Base-by-base conservation (phyloP, 2,888 invertebrate species). In the Incurvaria masculella region DNA sequence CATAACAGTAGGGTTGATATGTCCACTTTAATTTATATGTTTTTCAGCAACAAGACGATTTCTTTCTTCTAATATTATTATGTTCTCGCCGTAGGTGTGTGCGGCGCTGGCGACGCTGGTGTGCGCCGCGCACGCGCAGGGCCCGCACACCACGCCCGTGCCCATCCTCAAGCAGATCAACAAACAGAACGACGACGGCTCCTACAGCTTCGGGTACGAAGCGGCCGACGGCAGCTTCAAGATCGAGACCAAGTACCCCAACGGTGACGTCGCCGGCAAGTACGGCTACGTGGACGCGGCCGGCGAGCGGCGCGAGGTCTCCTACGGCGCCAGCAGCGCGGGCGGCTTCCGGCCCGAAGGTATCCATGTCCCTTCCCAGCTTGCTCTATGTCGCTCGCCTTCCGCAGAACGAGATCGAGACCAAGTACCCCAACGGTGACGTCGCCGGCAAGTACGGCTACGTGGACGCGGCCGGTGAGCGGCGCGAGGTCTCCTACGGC, bases 401-500 rank as follows among this genome's bases (percentile, higher is more conserved):
- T 10, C 10, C 42, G 40, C 38, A 47, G 43, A 43, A 18, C 75
- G 92, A 92, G 72, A 91, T 93, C 53, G 93, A 93, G 66, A 91
- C 92, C 1, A 93, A 92, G 67, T 89, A 89, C 59, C 81, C 89
- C 0, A 87, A 82, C 42, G 93, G 93, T 0, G 91, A 92, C 60
- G 91, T 93, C 0, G 88, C 85, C 45, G 94, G 94, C 50, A 94
- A 93, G 65, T 94, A 93, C 60, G 94, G 94, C n/a, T 94, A 92
- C 64, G 81, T 91, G 1, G 93, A 93, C 56, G 90, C 88, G 59
- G 74, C 72, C 20, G 94, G 94, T 0, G 84, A 83, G 58, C 59
- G 83, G 19, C 81, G 92, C 48, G 91, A 92, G 68, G 84, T 93
- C 19, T 91, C 93, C 53, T 94, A 94, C 62, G 93, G 93, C 2